Base-by-base conservation (phyloP, 2,113 vertebrate genomes). In the Typhlomys cinereus region DNA sequence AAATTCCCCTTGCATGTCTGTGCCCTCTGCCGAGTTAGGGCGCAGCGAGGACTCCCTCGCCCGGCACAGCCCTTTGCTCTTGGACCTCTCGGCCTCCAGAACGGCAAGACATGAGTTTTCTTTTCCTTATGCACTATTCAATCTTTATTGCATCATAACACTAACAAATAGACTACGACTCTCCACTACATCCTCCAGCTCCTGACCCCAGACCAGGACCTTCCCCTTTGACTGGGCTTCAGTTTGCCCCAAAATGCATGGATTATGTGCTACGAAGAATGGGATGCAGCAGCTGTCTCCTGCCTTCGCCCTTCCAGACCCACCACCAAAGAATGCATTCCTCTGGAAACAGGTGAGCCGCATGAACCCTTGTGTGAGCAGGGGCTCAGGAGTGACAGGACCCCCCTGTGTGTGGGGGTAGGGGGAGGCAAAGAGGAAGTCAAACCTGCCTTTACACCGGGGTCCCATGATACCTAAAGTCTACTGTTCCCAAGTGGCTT, bases 91-190 rank as follows among this genome's bases (percentile, higher is more conserved):
- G 50, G 23, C 25, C 36, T 70, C 52, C 41, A 3, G 64, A 71
- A 27, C n/a, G 34, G 9, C 27, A 67, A 61, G 41, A 14, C n/a
- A 69, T 78, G 46, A 1, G 5, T 31, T n/a, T 39, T 31, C 81
- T n/a, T 36, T 9, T 36, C 36, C 48, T 44, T 27, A 31, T n/a
- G 11, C 44, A 31, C 17, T 27, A 36, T 3, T 20, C 52, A 17
- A 25, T 14, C 2, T 52, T 9, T 46, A 10, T 1, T 52, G 6
- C 4, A 14, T n/a, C n/a, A n/a, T n/a, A n/a, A n/a, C n/a, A n/a
- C n/a, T n/a, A n/a, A n/a, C n/a, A n/a, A n/a, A n/a, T n/a, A n/a
- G 3, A 10, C 41, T 70, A 36, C 48, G n/a, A 48, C 44, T 41
- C 27, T 31, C 31, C 8, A 36, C 44, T 18, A 36, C 66, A 44